A percentile compares a stretch with the other conserved stretches of the same genome.
Evolutionary conservation across 1,140 invertebrate species (phyloP).

Genomic region (Paraescarpia echinospica): DNA sequence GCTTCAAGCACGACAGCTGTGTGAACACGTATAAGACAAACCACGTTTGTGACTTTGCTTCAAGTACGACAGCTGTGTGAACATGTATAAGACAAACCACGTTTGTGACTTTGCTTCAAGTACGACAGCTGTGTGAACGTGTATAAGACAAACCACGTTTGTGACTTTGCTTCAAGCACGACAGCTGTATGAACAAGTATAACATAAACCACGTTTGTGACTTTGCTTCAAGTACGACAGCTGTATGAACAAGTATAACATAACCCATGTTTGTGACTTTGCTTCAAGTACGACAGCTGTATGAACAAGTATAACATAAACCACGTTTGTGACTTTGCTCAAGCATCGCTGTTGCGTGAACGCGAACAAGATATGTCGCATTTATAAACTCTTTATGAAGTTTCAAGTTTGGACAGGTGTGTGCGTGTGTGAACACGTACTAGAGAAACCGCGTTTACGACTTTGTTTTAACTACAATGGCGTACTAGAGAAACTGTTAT

Average conservation of each 20-base stretch:
- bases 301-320: constrained; percentile 61
- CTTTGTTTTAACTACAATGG: too few species aligned
- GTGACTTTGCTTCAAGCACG: not conserved
- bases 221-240: too few species aligned
- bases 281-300: too few species aligned
- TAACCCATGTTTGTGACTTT: too few species aligned
- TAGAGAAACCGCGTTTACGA: too few species aligned
- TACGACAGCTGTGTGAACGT: not conserved
- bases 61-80: not conserved
- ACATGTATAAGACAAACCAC: not conserved
- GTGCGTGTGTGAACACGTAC: too few species aligned
- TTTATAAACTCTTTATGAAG: not conserved
- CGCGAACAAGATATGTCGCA: not conserved
- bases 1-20: too few species aligned
- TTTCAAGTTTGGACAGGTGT: too few species aligned
- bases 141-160: not conserved
- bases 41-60: not conserved
- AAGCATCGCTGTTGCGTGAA: constrained; percentile 56
- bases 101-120: not conserved
- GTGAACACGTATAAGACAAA: not conserved
- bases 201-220: not conserved
- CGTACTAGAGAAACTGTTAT: not conserved
- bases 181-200: not conserved
- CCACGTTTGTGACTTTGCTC: constrained; percentile 72
- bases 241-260: too few species aligned